Evolutionary conservation across 2,113 vertebrate genomes (phyloP).

Genomic region (Monopterus albus): DNA sequence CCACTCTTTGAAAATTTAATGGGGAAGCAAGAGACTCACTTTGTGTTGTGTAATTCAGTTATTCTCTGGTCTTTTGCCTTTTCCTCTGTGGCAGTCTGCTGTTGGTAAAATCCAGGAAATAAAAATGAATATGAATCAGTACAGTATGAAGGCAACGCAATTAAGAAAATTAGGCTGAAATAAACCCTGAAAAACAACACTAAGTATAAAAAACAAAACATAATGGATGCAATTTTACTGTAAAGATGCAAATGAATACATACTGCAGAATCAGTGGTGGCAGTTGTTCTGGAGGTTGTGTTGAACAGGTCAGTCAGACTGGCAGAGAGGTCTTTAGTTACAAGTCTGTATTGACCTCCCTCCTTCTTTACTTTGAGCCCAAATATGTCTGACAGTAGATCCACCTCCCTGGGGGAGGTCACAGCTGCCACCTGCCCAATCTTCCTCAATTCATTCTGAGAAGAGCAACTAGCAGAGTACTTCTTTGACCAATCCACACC

Average conservation of each 20-base stretch:
- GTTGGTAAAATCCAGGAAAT: conserved; percentile 16
- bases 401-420: conserved; percentile 78
- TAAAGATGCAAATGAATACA: neutral
- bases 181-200: neutral
- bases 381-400: conserved; percentile 90
- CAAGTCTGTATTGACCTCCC: conserved; percentile 88
- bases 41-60: conserved; percentile 82
- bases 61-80: conserved; percentile 82
- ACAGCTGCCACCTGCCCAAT: conserved; percentile 81
- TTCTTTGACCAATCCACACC: conserved; percentile 80
- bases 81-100: conserved; percentile 74
- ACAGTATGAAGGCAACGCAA: neutral
- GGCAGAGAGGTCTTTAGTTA: conserved; percentile 86
- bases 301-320: conserved; percentile 85
- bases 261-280: too few relatives aligned
- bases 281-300: too few relatives aligned
- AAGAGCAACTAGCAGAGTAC: conserved; percentile 73
- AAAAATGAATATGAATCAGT: conserved; percentile 8
- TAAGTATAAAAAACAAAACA: neutral
- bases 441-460: conserved; percentile 83
- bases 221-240: neutral
- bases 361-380: conserved; percentile 91
- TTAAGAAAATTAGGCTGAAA: neutral
- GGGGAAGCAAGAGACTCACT: conserved; percentile 81
- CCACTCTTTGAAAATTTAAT: neutral